These are phyloP conservation scores for Dromaius novaehollandiae DNA, from an alignment of 2,113 vertebrate genomes.

Conservation along the genomic window DNA sequence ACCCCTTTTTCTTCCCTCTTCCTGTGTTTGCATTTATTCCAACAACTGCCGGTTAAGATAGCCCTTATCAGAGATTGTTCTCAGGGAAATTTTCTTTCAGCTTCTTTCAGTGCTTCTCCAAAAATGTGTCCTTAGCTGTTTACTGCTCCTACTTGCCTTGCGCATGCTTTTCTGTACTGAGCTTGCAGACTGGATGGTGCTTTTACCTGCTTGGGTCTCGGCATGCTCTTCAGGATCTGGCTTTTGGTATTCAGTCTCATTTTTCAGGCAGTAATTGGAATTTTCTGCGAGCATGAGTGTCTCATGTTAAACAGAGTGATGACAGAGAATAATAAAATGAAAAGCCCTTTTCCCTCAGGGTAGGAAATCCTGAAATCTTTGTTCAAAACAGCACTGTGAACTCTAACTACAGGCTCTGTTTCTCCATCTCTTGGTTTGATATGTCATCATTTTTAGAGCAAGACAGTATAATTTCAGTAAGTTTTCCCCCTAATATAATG, in stretches of 20 bases:
- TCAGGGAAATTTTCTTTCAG: not conserved
- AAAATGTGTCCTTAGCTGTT: not conserved
- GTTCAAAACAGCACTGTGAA: slow-evolving; percentile 11
- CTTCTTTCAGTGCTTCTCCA: not conserved
- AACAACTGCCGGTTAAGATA: not conserved
- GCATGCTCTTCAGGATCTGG: not conserved
- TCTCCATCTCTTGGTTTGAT: slow-evolving; percentile 19
- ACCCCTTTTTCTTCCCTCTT: not conserved
- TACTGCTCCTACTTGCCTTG: not conserved
- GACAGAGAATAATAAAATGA: slow-evolving; percentile 19
- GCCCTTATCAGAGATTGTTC: not conserved
- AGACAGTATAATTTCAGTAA: not conserved
- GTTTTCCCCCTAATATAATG: not conserved
- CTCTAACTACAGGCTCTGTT: not conserved
- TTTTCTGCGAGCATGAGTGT: slow-evolving; percentile 23
- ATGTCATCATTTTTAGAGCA: not conserved
- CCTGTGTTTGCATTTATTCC: slow-evolving; percentile 16
- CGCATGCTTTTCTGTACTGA: not conserved
- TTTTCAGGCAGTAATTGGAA: slow-evolving; percentile 37
- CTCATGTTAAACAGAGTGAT: slow-evolving; percentile 28
- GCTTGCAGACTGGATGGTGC: not conserved
- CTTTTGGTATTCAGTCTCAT: not conserved
- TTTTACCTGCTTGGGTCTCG: not conserved
- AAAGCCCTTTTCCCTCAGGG: slow-evolving; percentile 19
- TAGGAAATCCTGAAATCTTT: slow-evolving; percentile 34